phyloP scores from a whole-genome alignment of 2,113 vertebrate species.

The Okapia johnstoni region DNA sequence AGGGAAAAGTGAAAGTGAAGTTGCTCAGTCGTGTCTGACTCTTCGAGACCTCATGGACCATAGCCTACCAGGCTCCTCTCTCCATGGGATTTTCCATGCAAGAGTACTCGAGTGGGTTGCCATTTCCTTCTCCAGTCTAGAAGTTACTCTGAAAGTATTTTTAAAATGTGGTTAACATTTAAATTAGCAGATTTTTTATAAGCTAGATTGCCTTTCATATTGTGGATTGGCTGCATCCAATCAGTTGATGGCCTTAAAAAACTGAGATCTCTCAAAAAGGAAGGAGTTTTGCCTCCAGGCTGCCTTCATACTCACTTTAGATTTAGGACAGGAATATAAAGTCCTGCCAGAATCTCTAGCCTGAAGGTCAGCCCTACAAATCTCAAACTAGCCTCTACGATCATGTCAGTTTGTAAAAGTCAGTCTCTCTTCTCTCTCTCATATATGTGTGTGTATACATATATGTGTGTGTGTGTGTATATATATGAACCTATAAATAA shows the following conservation, averaged over 20 bases:
- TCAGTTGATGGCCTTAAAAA: background rate
- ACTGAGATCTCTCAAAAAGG: background rate
- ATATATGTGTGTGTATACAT: background rate
- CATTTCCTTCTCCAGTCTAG: background rate
- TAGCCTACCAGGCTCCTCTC: background rate
- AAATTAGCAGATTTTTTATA: background rate
- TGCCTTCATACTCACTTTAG: background rate
- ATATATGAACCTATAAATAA: background rate
- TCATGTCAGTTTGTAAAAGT: background rate
- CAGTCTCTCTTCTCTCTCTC: background rate
- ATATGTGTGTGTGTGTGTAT: background rate
- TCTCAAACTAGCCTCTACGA: background rate
- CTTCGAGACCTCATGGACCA: background rate
- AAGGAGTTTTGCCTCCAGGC: background rate
- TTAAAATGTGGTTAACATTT: background rate
- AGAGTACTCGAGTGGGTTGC: background rate
- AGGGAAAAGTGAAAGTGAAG: background rate
- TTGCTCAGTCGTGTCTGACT: fast-evolving
- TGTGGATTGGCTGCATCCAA: background rate
- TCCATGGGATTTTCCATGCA: background rate
- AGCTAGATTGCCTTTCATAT: background rate
- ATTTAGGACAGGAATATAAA: background rate
- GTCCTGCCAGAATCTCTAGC: background rate
- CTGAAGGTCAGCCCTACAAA: background rate
- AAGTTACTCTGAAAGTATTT: background rate